Evolutionary conservation across 2,888 invertebrate genomes (phyloP), one percentile per base, ranked within the genome.

Genomic region (Drosophila macrothrix): DNA sequence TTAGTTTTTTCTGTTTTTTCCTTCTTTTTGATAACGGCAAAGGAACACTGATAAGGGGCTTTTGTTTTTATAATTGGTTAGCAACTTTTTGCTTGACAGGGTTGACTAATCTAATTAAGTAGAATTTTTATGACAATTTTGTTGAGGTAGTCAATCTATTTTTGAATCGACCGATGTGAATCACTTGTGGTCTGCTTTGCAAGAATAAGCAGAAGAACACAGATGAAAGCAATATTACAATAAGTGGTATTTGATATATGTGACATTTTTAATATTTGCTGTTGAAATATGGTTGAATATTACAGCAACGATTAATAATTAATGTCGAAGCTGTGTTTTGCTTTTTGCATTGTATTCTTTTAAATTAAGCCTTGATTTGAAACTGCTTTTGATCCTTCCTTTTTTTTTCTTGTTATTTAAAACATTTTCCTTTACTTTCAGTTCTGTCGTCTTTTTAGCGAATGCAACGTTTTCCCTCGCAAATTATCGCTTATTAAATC

Each of bases 81-180:
- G 63, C 75, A 74, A 78, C 7, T 0, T 25, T 84, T 76, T 62
- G 37, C 31, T 54, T 64, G 67, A 71, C 71, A 56, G 9, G 10
- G 56, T 67, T 81, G 83, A 88, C 75, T 88, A 83, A 87, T 59
- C 77, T 71, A 29, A 56, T 76, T 76, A 50, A 63, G 54, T 67
- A 33, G 68, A 76, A 73, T 69, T 67, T 56, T 46, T 64, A 63
- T 60, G 69, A 65, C 62, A 50, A 50, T 67, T 60, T 60, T 73
- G 69, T 72, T 79, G 74, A 78, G 78, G 74, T 67, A 78, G 74
- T 74, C 75, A 28, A 52, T 9, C 50, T 78, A 78, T 78, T 67
- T 74, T 56, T 29, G 31, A 14, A 19, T 59, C 35, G n/a, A 9
- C 28, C 12, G 39, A 14, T 12, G 37, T 72, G 67, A 72, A 19